Evolutionary conservation across 2,888 invertebrate genomes (phyloP).

Genomic region (Orthosia gothica): DNA sequence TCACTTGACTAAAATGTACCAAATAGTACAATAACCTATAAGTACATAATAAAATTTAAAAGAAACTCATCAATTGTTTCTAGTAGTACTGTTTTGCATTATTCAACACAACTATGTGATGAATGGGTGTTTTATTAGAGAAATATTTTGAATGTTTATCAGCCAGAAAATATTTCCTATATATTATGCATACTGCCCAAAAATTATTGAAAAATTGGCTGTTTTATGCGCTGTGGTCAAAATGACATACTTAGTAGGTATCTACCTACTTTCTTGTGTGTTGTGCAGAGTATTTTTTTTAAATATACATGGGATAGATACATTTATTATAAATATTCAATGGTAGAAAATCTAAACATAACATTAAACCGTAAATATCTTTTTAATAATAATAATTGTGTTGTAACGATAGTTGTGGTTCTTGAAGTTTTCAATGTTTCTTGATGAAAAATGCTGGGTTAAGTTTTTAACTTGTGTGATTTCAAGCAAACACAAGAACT

Average conservation of each 20-base stretch:
- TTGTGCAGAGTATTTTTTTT: background rate
- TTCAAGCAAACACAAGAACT: background rate
- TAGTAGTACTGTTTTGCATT: too few relatives aligned
- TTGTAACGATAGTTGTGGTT: background rate
- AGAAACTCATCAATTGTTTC: too few relatives aligned
- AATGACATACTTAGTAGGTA: background rate
- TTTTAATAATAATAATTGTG: too few relatives aligned
- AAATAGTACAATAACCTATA: background rate
- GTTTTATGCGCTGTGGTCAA: too few relatives aligned
- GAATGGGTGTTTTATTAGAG: too few relatives aligned
- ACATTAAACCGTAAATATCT: background rate
- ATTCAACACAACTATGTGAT: background rate
- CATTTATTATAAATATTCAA: background rate
- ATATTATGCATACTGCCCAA: background rate
- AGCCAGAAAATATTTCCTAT: too few relatives aligned
- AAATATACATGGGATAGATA: background rate
- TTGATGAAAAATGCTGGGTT: background rate
- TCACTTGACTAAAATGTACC: background rate
- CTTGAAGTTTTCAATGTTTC: background rate
- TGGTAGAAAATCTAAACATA: slow-evolving; percentile 6
- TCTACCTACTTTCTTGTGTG: background rate
- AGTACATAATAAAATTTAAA: too few relatives aligned
- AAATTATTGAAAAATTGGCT: background rate
- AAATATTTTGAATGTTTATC: too few relatives aligned
- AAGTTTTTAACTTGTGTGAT: too few relatives aligned